Base-by-base conservation (phyloP, 2,888 invertebrate species). In the Unio pictorum region DNA sequence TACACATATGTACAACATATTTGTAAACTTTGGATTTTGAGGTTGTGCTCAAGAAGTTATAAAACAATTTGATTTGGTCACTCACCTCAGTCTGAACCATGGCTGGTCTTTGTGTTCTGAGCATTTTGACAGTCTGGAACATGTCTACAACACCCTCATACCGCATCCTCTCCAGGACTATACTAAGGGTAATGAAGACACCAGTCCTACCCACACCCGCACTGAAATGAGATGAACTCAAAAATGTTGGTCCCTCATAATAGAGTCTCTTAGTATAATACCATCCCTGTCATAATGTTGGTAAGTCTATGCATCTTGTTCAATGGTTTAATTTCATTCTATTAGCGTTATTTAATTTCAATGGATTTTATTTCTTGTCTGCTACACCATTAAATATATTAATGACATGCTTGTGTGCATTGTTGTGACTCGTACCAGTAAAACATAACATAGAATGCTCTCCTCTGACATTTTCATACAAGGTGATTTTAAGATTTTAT, bases 21-120 rank as follows among this genome's bases (percentile, higher is more conserved):
- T 45, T 45, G 15, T 45, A 4, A 45, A 45, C 45, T 45, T 34
- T 34, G 8, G 15, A 45, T 45, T 45, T 45, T 11, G 0, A 45
- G 45, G 11, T 45, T 45, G 45, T 45, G 45, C 45, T 45, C 45
- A 45, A 45, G 45, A 45, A 45, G 11, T 45, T 45, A 15, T 11
- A 15, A 45, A 45, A 45, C 15, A 45, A 30, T 45, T 17, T 4
- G 34, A 7, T 8, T 64, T 17, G 23, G 26, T 64, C n/a, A 64
- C 88, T 88, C 91, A 97, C 98, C 95, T 98, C 98, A 81, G 99
- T 98, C 91, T 99, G 99, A 84, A 99, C 98, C 99, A 99, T 99
- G 83, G 98, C 98, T 75, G 98, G 98, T 84, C 99, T 93, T 91
- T 99, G 99, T 79, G 99, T 98, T 89, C 99, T 94, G 84, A 99